Base-by-base conservation (phyloP, 2,797 vertebrate species). In the Anguilla anguilla region DNA sequence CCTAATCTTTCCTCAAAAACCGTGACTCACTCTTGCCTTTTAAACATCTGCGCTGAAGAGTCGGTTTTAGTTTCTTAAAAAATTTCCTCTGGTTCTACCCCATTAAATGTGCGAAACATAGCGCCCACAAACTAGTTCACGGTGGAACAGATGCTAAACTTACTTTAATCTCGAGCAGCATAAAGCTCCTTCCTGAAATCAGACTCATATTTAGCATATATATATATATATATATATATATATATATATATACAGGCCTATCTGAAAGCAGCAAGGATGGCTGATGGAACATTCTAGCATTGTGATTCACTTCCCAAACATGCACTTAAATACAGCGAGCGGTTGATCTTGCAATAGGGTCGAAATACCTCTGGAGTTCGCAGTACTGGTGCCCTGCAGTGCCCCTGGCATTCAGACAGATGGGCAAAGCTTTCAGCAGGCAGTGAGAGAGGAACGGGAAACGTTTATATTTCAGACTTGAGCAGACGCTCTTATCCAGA, bases 271-370 rank as follows among this genome's bases (percentile, higher is more conserved):
- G 74, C 39, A 79, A 1, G 19, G 39, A 9, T 43, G 39, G 11
- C 74, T 46, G 35, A 35, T 35, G 77, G 43, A 81, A 49, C 77
- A 81, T 81, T 81, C 77, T 81, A n/a, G 77, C 39, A 25, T 43
- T 1, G 19, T 77, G 72, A 77, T 77, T 77, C 72, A 77, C 31
- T 81, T 81, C 77, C 43, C 43, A 46, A 49, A 25, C 43, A 49
- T 43, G 39, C 25, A n/a, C 43, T 19, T 81, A 81, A 81, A 81
- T 49, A 0, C 19, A 77, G 35, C 6, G 35, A 39, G 5, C 7
- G 15, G 77, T 49, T 81, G 39, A 81, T 46, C 19, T 22, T 46
- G 43, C 1, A 19, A 2, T 49, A 25, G 1, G 15, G 77, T 10
- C 19, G 15, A 81, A 49, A 49, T 81, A 46, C 77, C 77, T 0